Evolutionary conservation across 2,888 invertebrate genomes (phyloP), one percentile per base, ranked within the genome.

Genomic region (Hirtodrosophila cameraria): DNA sequence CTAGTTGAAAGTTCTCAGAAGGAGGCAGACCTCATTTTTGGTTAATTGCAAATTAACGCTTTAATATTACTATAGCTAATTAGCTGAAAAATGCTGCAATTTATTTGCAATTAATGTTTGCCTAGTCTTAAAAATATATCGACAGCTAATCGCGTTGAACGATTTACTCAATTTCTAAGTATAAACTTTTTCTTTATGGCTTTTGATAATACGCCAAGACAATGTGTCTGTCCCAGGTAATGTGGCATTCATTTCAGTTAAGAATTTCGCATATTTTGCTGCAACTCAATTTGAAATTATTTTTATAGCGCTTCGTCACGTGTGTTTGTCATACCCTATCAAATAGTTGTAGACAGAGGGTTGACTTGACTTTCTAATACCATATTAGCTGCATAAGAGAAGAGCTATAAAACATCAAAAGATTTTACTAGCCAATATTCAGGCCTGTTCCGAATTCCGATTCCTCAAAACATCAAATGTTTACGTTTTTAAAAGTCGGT

Each of bases 281-380:
- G 48, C 43, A 46, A 28, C 30, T 9, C 18, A 50, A 41, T 27
- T n/a, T 15, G 30, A 12, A 15, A 53, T 31, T 18, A 45, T 33
- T 33, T 61, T 71, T 38, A 57, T 38, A 8, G 55, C 35, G 30
- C 13, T 38, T 50, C 55, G 49, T 61, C 66, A 71, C 41, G 61
- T 61, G 28, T 49, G 16, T 41, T 42, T 35, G 9, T 2, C 18
- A 41, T 61, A 55, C 53, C 55, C 57, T 45, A 31, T n/a, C 7
- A 20, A 42, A 9, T 16, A 18, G 2, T 11, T 12, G 1, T 0
- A 20, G 2, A 6, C 9, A 18, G 4, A 1, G 28, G 8, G 15
- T 11, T 13, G 12, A 3, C n/a, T n/a, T 16, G 35, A 41, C 35
- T 18, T 1, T 0, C 8, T 2, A 4, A 18, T 8, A 7, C n/a